phyloP scores from a whole-genome alignment of 2,113 vertebrate genomes.

The Chloebia gouldiae region DNA sequence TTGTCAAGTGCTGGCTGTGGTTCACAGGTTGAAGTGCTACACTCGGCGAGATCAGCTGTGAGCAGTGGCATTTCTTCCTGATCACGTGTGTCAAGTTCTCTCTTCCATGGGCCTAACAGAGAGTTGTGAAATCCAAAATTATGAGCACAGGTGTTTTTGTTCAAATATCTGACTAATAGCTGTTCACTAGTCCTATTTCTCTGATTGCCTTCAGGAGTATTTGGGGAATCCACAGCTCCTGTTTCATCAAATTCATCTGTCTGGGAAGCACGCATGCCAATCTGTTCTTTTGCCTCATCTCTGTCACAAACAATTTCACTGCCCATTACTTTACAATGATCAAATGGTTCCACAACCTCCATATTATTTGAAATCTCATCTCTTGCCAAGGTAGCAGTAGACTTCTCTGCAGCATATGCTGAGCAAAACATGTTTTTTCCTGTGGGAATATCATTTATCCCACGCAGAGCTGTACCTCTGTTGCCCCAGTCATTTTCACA shows the following conservation, averaged over 20 bases:
- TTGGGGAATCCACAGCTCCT: not conserved
- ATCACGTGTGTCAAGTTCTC: not conserved
- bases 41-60: not conserved
- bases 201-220: not conserved
- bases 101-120: not conserved
- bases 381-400: not conserved
- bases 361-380: not conserved
- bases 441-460: not conserved
- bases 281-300: not conserved
- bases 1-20: not conserved
- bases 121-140: not conserved
- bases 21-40: not conserved
- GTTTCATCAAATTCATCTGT: not conserved
- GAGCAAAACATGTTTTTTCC: not conserved
- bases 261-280: not conserved
- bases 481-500: not conserved
- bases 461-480: not conserved
- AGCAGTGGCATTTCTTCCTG: not conserved
- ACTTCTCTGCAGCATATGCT: not conserved
- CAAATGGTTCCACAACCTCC: not conserved
- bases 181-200: not conserved
- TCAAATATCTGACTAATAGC: not conserved
- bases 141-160: not conserved
- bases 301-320: not conserved
- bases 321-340: not conserved